Evolutionary conservation across 53 echinoderm and acorn worm genomes (phyloP), one percentile per base, ranked within the genome.

Genomic region (Temnopleurus reevesii): DNA sequence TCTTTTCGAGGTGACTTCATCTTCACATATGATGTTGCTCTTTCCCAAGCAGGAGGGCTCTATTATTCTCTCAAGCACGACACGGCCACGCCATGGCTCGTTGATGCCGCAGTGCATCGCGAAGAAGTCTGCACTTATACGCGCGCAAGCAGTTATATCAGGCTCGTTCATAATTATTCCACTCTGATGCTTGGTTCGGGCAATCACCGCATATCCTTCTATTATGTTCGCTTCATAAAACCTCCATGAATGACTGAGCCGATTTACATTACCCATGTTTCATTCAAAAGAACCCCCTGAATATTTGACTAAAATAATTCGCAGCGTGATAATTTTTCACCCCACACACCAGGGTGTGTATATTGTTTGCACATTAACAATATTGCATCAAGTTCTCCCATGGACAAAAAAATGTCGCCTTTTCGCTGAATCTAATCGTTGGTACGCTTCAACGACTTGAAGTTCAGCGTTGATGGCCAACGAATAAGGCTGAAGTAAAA

Each of bases 181-280:
- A 51, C 12, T 35, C 55, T 18, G 38, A 23, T 36, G 83, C n/a
- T 34, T 55, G 83, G 17, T 51, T 51, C 56, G 83, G 83, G 83
- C 83, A 83, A 53, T 83, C 55, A 83, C 83, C 83, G 56, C 83
- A 54, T 83, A 71, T 71, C 71, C 71, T 71, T 12, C 41, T n/a
- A 71, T 71, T 71, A 71, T 8, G 41, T 27, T 71, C 71, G 71
- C 71, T 71, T 71, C 71, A n/a, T 38, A 71, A 15, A 15, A 25
- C 15, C 41, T 71, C 36, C 41, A 71, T 71, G 71, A 71, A 71
- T 71, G 71, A 71, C 38, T 71, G 71, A 41, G 71, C 71, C 8
- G 58, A 36, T 71, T 71, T 71, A 71, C 71, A 38, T 71, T 71
- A 12, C 21, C 4, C 71, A 71, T n/a, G 41, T 41, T 33, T 63